phyloP scores from a whole-genome alignment of 2,113 vertebrate species.

The Ahaetulla prasina region DNA sequence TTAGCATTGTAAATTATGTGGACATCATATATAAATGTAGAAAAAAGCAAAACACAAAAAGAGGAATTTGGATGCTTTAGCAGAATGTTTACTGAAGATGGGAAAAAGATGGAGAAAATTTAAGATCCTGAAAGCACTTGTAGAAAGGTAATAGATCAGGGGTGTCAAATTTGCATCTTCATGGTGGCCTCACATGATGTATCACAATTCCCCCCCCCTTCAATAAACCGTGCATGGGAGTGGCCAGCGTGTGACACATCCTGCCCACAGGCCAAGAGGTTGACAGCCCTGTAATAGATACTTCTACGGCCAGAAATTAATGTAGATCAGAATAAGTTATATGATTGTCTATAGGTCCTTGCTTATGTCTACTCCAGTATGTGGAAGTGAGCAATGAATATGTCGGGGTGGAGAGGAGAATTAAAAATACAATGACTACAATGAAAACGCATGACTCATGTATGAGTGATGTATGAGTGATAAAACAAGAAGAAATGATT shows the following conservation, averaged over 20 bases:
- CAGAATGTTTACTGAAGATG: background rate
- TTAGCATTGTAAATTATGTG: background rate
- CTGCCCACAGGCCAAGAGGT: no score
- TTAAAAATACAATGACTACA: background rate
- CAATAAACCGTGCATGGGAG: no score
- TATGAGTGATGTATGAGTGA: background rate
- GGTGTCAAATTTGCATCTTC: no score
- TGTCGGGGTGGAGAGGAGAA: accelerated
- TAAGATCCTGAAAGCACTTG: background rate
- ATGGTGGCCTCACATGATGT: no score
- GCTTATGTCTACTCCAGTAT: background rate
- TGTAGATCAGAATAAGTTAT: background rate
- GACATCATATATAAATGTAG: background rate
- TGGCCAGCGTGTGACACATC: no score
- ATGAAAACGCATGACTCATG: background rate
- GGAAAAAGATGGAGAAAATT: background rate
- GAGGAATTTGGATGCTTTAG: background rate
- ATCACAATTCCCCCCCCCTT: no score
- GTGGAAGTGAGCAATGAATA: background rate
- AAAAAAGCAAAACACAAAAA: background rate
- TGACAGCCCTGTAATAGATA: background rate
- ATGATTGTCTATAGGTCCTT: background rate
- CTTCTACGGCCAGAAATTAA: background rate
- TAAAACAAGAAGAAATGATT: background rate
- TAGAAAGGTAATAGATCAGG: background rate